Conservation (phyloP, 2,797 vertebrate species). For the Lithobates sylvaticus region DNA sequence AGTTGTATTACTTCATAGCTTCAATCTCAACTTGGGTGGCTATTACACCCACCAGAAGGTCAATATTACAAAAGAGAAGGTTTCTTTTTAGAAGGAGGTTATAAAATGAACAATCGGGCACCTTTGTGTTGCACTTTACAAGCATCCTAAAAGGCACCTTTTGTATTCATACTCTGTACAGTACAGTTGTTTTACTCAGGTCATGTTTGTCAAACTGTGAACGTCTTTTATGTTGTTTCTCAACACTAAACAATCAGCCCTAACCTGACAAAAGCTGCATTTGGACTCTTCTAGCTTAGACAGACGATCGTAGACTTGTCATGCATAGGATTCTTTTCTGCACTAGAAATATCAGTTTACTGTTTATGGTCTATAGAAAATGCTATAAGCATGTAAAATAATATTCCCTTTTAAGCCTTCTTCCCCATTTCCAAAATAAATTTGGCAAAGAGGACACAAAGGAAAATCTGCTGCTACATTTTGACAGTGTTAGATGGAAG, state of each 20-base stretch:
- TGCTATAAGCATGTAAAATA: not conserved
- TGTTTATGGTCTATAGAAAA: not conserved
- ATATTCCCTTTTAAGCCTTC: not conserved
- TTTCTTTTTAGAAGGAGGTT: not conserved
- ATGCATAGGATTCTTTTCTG: not conserved
- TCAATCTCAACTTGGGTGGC: not conserved
- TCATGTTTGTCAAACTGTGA: not conserved
- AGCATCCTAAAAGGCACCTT: not conserved
- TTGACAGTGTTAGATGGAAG: not conserved
- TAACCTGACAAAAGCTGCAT: not conserved
- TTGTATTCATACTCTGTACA: not conserved
- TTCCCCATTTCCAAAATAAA: not conserved
- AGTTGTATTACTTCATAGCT: not conserved
- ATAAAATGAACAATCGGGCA: not conserved
- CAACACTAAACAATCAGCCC: not conserved
- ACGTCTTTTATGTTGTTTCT: not conserved
- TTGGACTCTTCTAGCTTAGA: not conserved
- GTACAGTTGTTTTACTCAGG: slow-evolving; percentile 13
- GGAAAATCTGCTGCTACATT: not conserved
- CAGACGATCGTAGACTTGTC: not conserved
- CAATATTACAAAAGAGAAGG: not conserved
- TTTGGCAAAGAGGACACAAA: not conserved
- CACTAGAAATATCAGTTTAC: not conserved
- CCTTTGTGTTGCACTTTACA: not conserved
- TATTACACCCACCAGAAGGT: not conserved